A percentile compares a stretch with the other conserved stretches of the same genome.
These are phyloP conservation scores for Scolanthus callimorphus DNA, from an alignment of 92 coral and sea anemone species.

Conservation along the genomic window DNA sequence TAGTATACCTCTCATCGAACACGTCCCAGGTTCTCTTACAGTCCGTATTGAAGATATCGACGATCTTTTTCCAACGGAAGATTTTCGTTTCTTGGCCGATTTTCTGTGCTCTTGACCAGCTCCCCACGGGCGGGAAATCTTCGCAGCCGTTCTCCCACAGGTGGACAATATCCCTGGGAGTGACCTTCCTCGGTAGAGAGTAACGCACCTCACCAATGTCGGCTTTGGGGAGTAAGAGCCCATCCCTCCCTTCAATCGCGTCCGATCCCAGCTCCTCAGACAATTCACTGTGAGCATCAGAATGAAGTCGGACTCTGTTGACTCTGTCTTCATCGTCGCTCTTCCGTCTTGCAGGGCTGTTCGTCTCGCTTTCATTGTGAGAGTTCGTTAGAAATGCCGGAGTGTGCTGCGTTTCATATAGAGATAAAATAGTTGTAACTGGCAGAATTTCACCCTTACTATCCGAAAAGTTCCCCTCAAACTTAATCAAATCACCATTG, in stretches of 20 bases:
- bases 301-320: constrained; percentile 4
- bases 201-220: constrained; percentile 62
- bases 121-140: constrained; percentile 87
- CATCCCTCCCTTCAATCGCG: not conserved
- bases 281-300: constrained; percentile 27
- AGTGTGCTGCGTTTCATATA: constrained; percentile 92
- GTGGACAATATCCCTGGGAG: constrained; percentile 91
- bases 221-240: no score
- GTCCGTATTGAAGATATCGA: constrained; percentile 84
- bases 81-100: constrained; percentile 99
- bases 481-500: constrained; percentile 73
- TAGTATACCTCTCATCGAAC: constrained; percentile 75
- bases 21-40: constrained; percentile 76
- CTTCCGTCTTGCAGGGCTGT: constrained; percentile 15
- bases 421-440: constrained; percentile 88
- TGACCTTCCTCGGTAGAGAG: constrained; percentile 91
- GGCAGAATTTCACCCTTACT: constrained; percentile 88
- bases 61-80: constrained; percentile 97
- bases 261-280: constrained; percentile 38
- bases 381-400: constrained; percentile 71
- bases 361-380: constrained; percentile 32
- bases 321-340: constrained; percentile 21
- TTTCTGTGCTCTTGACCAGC: constrained; percentile 96
- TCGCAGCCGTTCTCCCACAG: constrained; percentile 98
- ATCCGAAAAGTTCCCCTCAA: constrained; percentile 88